Conservation (phyloP, 2,113 vertebrate species). For the Puffinus mauretanicus region DNA sequence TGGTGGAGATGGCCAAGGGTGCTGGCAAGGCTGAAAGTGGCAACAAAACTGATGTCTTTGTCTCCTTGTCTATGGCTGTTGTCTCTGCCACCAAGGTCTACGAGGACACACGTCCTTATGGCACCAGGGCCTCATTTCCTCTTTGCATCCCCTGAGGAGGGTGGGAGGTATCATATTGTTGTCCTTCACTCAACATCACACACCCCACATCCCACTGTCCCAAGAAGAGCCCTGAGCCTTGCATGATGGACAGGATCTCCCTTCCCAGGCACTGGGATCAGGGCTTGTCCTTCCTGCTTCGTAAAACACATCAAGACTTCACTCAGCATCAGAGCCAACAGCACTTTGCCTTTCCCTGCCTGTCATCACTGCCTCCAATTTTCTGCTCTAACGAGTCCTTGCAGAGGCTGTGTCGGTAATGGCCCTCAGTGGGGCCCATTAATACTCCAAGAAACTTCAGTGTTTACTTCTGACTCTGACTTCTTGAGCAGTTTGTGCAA, state of each 20-base stretch:
- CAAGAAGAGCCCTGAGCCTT: not conserved
- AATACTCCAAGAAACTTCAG: not conserved
- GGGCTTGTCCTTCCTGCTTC: not conserved
- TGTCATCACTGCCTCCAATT: not conserved
- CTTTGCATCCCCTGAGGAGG: too few relatives aligned
- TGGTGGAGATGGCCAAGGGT: not conserved
- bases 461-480: not conserved
- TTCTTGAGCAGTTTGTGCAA: not conserved
- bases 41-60: not conserved
- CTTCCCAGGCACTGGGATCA: not conserved
- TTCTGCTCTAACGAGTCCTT: not conserved
- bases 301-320: not conserved
- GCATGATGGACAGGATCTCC: not conserved
- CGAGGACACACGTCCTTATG: not conserved
- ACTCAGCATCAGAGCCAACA: not conserved
- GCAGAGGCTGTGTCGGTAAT: not conserved
- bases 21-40: not conserved
- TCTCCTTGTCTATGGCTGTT: not conserved
- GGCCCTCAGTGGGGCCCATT: not conserved
- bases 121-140: too few relatives aligned
- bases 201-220: not conserved
- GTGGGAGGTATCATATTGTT: not conserved
- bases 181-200: not conserved
- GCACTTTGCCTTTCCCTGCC: not conserved
- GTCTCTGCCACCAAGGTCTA: not conserved